Base-by-base conservation (phyloP, 2,797 vertebrate species). In the Kryptolebias ocellatus region DNA sequence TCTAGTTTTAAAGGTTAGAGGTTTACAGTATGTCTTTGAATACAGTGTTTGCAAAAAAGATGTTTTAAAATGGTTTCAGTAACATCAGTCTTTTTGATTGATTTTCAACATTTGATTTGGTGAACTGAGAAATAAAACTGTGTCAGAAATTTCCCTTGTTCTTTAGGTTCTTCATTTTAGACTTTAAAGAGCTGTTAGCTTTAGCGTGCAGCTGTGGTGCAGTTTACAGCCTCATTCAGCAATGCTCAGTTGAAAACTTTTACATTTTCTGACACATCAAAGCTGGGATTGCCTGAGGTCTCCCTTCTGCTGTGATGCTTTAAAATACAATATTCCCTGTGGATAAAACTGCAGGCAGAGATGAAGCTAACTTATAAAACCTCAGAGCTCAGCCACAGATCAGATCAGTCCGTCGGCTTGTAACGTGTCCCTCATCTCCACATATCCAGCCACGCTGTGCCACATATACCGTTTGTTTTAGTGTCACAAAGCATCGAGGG, bases 311-410 rank as follows among this genome's bases (percentile, higher is more conserved):
- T 57, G 51, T 42, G 24, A 20, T 59, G 24, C 51, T 61, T 42
- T 65, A 60, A 80, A 81, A 72, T 9, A 70, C 12, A 73, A 74
- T 49, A 64, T 42, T 81, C 68, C 64, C 61, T 39, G 42, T 64
- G 55, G 78, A 76, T 69, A n/a, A 9, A 65, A 67, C 39, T 47
- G 31, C 49, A 37, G 42, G 45, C 44, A 69, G 53, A 77, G 52
- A 42, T 42, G 3, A 34, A 64, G 17, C 60, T 34, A 47, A 49
- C 39, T 1, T 16, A 16, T 20, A 1, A 46, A 46, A 67, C 42
- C 10, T 39, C 2, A 12, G 11, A 39, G 31, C 45, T 11, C 24
- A 28, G 37, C 8, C 5, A 28, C 34, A 60, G 29, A n/a, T 72
- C 58, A 52, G 49, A 58, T 11, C 51, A 47, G 53, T 42, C 39